Base-by-base conservation (phyloP, 2,113 vertebrate genomes). In the Oreocharis arfaki region DNA sequence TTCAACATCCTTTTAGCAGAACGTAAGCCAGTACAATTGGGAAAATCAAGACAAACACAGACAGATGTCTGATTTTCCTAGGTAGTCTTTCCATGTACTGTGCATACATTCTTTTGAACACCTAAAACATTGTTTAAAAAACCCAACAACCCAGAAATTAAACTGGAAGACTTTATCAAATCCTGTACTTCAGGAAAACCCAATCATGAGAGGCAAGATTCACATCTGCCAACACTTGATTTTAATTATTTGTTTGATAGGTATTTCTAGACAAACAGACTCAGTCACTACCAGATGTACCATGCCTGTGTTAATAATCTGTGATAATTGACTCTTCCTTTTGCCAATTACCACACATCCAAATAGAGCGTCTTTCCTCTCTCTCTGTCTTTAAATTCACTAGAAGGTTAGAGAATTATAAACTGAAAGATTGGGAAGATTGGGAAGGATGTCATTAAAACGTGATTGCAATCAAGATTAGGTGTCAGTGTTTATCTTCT, bases 211-310 rank as follows among this genome's bases (percentile, higher is more conserved):
- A 93, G 67, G n/a, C 53, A 84, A 93, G 74, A 92, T 69, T 30
- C 86, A 67, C 94, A 96, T 96, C 96, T 97, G 97, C 70, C 49
- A 60, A 92, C 30, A 88, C 57, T 96, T 96, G 80, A 88, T 95
- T 97, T 97, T 97, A 96, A 97, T 97, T 96, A 96, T 96, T 97
- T 97, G 67, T 97, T 96, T 97, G 88, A 97, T 97, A 95, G 70
- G 79, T 95, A 89, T 97, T 97, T 97, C 95, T 97, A 91, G 96
- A 97, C 95, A 98, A 97, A 97, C 96, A 98, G 93, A 90, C 71
- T 87, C 64, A 83, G 89, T 84, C 78, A 91, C 22, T 67, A 90
- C 89, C 95, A 97, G 97, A 97, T 97, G 95, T 75, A 97, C 68
- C 63, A 75, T 49, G 87, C 94, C 96, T 97, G 71, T 93, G 78